These are phyloP conservation scores for Drosophila trichaetosa DNA, from an alignment of 2,888 invertebrate species.

Conservation along the genomic window DNA sequence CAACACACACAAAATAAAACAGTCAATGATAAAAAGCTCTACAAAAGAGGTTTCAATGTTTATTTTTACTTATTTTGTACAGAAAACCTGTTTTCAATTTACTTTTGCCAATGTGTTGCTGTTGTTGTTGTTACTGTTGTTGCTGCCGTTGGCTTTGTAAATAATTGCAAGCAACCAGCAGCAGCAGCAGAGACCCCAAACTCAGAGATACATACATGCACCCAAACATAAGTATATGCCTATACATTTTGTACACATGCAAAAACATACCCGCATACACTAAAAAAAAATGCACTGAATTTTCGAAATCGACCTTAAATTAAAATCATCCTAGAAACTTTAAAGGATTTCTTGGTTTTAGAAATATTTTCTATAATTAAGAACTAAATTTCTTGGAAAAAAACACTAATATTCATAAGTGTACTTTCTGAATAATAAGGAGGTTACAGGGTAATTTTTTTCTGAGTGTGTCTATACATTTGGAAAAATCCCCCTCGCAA, in stretches of 20 bases:
- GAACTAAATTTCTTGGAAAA: background rate
- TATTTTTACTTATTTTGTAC: slow-evolving; percentile 42
- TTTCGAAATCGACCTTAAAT: background rate
- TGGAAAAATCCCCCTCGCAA: slow-evolving; percentile 38
- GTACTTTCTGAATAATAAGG: background rate
- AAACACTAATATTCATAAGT: background rate
- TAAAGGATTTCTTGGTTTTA: background rate
- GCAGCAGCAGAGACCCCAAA: slow-evolving; percentile 69
- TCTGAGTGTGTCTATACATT: slow-evolving; percentile 10
- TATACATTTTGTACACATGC: slow-evolving; percentile 32
- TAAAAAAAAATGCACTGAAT: background rate
- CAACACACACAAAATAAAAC: slow-evolving; percentile 44
- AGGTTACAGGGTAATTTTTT: background rate
- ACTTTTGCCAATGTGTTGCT: slow-evolving; percentile 63
- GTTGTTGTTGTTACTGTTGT: slow-evolving; percentile 38
- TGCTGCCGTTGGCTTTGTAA: slow-evolving; percentile 73
- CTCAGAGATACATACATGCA: slow-evolving; percentile 39
- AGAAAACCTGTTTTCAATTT: slow-evolving; percentile 76
- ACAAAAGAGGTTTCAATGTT: slow-evolving; percentile 80
- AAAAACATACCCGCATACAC: slow-evolving; percentile 12
- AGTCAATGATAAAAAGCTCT: slow-evolving; percentile 72
- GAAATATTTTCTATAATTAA: background rate
- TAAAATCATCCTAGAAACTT: background rate
- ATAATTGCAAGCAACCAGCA: slow-evolving; percentile 75
- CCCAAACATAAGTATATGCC: slow-evolving; percentile 18